Conservation (phyloP, 2,113 vertebrate genomes). For the Lophochroa leadbeateri region DNA sequence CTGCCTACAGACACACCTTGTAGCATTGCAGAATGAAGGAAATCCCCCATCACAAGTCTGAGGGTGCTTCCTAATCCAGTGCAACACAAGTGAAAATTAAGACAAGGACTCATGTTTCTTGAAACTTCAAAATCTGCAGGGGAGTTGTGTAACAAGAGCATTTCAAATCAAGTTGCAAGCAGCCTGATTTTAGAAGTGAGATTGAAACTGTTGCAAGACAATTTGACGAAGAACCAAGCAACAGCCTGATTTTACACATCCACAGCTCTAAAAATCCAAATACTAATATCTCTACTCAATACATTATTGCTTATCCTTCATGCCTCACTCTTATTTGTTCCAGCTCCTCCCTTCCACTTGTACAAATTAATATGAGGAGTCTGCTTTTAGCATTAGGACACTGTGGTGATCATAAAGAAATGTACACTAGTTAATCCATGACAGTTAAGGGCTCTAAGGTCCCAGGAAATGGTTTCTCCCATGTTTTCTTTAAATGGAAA, state of each 20-base stretch:
- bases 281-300: background rate
- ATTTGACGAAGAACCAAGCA: background rate
- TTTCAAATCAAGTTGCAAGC: background rate
- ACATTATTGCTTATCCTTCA: background rate
- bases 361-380: background rate
- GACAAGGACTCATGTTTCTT: background rate
- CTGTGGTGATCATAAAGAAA: background rate
- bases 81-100: background rate
- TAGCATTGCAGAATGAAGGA: background rate
- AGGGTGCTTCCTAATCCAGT: background rate
- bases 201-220: background rate
- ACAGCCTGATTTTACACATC: background rate
- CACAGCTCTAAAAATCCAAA: background rate
- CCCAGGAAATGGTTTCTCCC: background rate
- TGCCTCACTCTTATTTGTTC: background rate
- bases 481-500: slow-evolving; percentile 34
- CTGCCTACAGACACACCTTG: background rate
- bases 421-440: background rate
- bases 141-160: background rate
- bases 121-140: background rate
- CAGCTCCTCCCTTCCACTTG: background rate
- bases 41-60: background rate
- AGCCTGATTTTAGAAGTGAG: background rate
- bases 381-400: background rate
- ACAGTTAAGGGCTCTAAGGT: background rate